phyloP scores from a whole-genome alignment of 2,888 invertebrate genomes.

The Pegoplata infirma region DNA sequence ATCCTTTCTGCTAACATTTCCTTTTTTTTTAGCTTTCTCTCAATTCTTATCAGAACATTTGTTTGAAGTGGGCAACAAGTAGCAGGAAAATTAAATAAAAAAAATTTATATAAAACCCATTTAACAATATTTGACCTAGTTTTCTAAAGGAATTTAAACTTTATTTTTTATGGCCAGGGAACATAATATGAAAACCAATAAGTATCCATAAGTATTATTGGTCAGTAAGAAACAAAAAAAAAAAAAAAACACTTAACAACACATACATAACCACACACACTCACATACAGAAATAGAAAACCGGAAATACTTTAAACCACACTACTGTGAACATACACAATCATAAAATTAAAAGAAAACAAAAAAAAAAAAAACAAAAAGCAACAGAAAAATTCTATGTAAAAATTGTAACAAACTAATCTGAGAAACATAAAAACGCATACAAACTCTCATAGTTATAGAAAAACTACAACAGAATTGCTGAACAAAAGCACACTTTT shows the following conservation, averaged over 20 bases:
- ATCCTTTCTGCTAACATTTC: neutral
- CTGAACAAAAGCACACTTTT: neutral
- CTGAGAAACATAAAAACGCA: conserved; percentile 31
- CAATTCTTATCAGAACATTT: neutral
- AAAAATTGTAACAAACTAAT: conserved; percentile 40
- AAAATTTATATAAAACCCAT: conserved; percentile 45
- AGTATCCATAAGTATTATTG: conserved; percentile 64
- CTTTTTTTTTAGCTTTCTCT: neutral
- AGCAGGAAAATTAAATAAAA: neutral
- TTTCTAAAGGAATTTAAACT: conserved; percentile 45
- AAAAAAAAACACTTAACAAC: neutral
- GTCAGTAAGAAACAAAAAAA: conserved; percentile 46
- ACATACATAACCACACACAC: neutral
- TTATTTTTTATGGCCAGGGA: conserved; percentile 43
- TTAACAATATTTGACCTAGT: conserved; percentile 60
- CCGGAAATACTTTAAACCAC: neutral
- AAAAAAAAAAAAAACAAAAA: neutral
- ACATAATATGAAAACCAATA: conserved; percentile 60
- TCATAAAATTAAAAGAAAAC: neutral
- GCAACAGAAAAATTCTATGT: conserved; percentile 20
- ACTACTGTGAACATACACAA: conserved; percentile 1
- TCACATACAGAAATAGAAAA: too few relatives aligned
- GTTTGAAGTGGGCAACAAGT: neutral
- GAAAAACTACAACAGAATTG: conserved; percentile 27
- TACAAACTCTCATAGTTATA: conserved; percentile 30